phyloP scores from a whole-genome alignment of 2,797 vertebrate genomes.

The Myotis planiceps region DNA sequence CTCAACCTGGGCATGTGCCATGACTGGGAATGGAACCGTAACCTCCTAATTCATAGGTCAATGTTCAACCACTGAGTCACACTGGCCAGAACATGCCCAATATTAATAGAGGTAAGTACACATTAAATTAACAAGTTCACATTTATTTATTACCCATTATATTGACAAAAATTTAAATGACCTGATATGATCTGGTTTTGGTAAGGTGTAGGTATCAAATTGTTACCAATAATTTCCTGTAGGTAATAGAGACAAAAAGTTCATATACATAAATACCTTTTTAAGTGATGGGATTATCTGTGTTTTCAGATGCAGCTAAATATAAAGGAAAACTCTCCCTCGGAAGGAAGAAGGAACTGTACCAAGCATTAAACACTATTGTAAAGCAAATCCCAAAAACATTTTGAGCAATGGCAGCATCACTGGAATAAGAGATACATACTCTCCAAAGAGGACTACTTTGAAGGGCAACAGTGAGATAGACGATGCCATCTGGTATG shows the following conservation, averaged over 20 bases:
- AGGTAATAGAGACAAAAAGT: neutral
- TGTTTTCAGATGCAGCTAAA: constrained; percentile 18
- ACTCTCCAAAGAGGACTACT: neutral
- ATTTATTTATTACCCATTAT: neutral
- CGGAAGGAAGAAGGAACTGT: neutral
- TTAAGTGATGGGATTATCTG: neutral
- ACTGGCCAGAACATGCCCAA: neutral
- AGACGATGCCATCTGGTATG: neutral
- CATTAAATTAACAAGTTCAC: constrained; percentile 21
- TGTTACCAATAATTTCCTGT: neutral
- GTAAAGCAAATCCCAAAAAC: constrained; percentile 21
- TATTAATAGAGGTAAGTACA: neutral
- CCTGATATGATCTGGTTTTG: neutral
- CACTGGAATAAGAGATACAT: neutral
- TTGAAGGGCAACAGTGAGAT: neutral
- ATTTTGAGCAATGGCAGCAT: neutral
- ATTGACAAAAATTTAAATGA: neutral
- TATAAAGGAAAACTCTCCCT: neutral
- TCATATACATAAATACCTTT: neutral
- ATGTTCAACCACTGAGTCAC: too few species aligned
- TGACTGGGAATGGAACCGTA: too few species aligned
- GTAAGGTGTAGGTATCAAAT: neutral
- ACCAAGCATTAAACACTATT: neutral
- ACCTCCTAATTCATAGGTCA: too few species aligned
- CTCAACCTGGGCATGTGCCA: too few species aligned